Percentiles rank a stretch among this genome's conserved stretches.
Conservation (phyloP, 2,113 vertebrate genomes). For the Casuarius casuarius region DNA sequence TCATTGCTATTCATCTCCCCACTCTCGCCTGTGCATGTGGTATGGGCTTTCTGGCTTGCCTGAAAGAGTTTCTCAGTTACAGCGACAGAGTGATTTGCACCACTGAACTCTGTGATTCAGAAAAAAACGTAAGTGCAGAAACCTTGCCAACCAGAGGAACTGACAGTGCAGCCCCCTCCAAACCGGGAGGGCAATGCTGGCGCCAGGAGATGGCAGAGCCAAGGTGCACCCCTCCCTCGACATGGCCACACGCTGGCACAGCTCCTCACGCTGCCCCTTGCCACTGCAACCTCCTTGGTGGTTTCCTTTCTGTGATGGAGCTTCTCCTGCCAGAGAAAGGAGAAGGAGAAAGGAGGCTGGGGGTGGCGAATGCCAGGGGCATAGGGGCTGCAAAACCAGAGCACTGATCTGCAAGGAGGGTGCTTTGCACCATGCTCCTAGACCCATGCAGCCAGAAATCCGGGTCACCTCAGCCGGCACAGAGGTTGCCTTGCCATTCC, state of each 20-base stretch:
- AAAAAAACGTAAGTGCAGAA: not conserved
- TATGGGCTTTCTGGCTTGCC: not conserved
- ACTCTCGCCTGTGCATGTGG: not conserved
- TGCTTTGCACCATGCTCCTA: not conserved
- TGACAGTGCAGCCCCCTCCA: not conserved
- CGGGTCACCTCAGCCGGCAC: too few relatives aligned
- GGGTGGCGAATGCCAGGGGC: rapidly evolving
- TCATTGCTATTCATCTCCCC: not conserved
- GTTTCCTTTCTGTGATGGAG: rapidly evolving
- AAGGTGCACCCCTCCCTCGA: rapidly evolving
- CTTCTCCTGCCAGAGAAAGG: not conserved
- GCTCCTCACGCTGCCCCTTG: too few relatives aligned
- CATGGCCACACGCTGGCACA: not conserved
- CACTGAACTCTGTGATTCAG: not conserved
- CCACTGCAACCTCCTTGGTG: not conserved
- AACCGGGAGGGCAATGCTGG: not conserved
- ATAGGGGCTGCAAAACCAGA: not conserved
- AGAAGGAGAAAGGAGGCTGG: not conserved
- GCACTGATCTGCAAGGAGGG: not conserved
- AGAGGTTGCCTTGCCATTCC: too few relatives aligned
- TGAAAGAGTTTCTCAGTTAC: not conserved
- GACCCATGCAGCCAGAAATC: not conserved
- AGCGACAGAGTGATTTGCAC: not conserved
- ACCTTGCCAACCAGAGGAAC: not conserved
- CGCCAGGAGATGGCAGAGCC: not conserved